Evolutionary conservation across 2,797 vertebrate genomes (phyloP), one percentile per base, ranked within the genome.

Genomic region (Sebastes nivosus): DNA sequence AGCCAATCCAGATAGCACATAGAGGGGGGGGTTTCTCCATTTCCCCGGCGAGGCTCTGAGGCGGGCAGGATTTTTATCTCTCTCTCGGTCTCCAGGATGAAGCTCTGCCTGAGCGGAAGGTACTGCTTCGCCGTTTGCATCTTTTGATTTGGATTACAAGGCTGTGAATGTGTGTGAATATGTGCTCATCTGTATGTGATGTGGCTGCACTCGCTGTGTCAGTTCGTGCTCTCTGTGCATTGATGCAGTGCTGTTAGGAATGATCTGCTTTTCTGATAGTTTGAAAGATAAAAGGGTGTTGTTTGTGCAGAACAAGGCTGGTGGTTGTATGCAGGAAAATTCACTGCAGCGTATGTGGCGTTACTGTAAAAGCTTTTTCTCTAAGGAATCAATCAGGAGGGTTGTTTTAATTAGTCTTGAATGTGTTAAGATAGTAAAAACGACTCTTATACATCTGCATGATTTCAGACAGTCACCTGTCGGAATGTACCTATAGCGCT

Each of bases 31-130:
- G 14, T 82, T 87, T 91, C 89, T 92, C 88, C 70, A 29, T 81
- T 69, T 57, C 67, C 80, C 77, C 60, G 18, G 82, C 63, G 61
- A 88, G 70, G 81, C 89, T 91, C 77, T 50, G 46, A 65, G 67
- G 78, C 81, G 60, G 63, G 87, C 77, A 73, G 91, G 91, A 89
- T 85, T 84, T 77, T 82, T 86, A 2, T 24, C 2, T 30, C 78
- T 86, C 85, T 82, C 74, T 82, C 54, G 3, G 67, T 84, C 87
- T 89, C 82, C 88, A 88, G 92, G 88, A 95, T 95, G 94, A 94
- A 89, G 90, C 94, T 93, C 80, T 95, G 93, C 77, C 70, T 85
- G 84, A 93, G 92, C 52, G 88, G 91, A 91, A 95, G 94, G 94
- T 95, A 95, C 80, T 72, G 88, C 82, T 81, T 89, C 69, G 38